phyloP scores from a whole-genome alignment of 2,888 invertebrate genomes.

The Neoscelio sp. region DNA sequence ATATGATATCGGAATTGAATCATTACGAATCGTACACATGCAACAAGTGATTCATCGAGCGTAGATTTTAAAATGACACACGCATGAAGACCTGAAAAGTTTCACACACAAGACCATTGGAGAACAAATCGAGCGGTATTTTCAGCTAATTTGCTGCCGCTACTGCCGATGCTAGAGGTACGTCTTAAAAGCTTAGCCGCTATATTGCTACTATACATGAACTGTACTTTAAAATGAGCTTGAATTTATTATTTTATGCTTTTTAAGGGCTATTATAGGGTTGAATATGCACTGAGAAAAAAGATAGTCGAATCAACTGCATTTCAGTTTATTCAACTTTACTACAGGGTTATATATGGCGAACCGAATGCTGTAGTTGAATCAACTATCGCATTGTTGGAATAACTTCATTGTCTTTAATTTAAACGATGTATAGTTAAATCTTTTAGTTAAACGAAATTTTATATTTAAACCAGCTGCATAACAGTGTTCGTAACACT shows the following conservation, averaged over 20 bases:
- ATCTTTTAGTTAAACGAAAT: too few species aligned
- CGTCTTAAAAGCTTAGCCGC: conserved; percentile 80
- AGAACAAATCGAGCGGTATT: conserved; percentile 78
- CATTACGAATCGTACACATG: conserved; percentile 29
- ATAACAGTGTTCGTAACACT: too few species aligned
- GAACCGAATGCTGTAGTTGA: too few species aligned
- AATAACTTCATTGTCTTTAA: too few species aligned
- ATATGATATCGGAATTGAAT: too few species aligned
- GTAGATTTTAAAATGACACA: conserved; percentile 68
- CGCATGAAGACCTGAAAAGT: conserved; percentile 79
- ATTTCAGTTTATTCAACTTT: too few species aligned
- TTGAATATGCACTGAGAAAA: too few species aligned
- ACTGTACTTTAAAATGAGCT: conserved; percentile 29
- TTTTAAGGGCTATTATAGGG: conserved; percentile 5
- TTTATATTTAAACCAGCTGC: too few species aligned
- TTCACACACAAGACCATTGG: conserved; percentile 78
- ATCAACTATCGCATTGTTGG: too few species aligned
- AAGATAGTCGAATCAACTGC: too few species aligned
- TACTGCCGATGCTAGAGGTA: conserved; percentile 82
- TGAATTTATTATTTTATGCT: conserved; percentile 32
- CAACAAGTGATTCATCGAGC: conserved; percentile 37
- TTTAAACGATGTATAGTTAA: too few species aligned
- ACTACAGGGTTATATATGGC: too few species aligned
- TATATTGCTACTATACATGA: conserved; percentile 58
- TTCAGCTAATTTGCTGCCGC: conserved; percentile 80